Percentiles rank a stretch among this genome's conserved stretches.
phyloP scores from a whole-genome alignment of 2,113 vertebrate genomes.

The Corydoras maculifer region DNA sequence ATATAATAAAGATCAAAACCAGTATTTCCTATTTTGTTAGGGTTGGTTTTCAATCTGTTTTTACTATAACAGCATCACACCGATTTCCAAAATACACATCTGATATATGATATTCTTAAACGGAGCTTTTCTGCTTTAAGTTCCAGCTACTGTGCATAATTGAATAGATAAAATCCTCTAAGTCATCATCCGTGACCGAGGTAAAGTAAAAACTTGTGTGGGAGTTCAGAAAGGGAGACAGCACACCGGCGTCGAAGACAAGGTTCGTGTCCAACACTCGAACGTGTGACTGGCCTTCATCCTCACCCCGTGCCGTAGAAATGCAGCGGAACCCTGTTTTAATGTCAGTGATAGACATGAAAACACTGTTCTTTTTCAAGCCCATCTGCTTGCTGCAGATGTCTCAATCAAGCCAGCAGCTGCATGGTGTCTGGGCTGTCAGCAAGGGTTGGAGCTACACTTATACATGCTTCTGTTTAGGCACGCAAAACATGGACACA shows the following conservation, averaged over 20 bases:
- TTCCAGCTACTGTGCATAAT: too few relatives aligned
- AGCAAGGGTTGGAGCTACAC: constrained; percentile 32
- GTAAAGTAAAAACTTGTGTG: constrained; percentile 33
- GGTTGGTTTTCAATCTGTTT: too few relatives aligned
- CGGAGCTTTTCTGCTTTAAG: too few relatives aligned
- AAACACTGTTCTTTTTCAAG: constrained; percentile 41
- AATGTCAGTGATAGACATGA: constrained; percentile 50
- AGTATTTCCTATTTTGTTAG: too few relatives aligned
- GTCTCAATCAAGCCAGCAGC: constrained; percentile 55
- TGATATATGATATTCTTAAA: too few relatives aligned
- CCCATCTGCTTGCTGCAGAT: constrained; percentile 54
- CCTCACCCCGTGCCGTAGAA: constrained; percentile 36
- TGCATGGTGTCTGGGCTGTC: constrained; percentile 48
- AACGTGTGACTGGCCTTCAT: constrained; percentile 29
- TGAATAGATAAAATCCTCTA: too few relatives aligned
- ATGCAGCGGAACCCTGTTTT: constrained; percentile 44
- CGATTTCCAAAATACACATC: too few relatives aligned
- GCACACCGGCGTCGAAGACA: constrained; percentile 44
- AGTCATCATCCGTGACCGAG: constrained; percentile 6
- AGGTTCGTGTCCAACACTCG: constrained; percentile 18
- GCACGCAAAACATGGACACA: constrained; percentile 41
- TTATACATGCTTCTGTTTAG: constrained; percentile 46
- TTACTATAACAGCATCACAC: too few relatives aligned
- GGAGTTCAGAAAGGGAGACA: background rate
- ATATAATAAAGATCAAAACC: too few relatives aligned